A percentile compares a stretch with the other conserved stretches of the same genome.
These are phyloP conservation scores for Malurus leucopterus DNA, from an alignment of 2,797 vertebrate species.

Conservation along the genomic window DNA sequence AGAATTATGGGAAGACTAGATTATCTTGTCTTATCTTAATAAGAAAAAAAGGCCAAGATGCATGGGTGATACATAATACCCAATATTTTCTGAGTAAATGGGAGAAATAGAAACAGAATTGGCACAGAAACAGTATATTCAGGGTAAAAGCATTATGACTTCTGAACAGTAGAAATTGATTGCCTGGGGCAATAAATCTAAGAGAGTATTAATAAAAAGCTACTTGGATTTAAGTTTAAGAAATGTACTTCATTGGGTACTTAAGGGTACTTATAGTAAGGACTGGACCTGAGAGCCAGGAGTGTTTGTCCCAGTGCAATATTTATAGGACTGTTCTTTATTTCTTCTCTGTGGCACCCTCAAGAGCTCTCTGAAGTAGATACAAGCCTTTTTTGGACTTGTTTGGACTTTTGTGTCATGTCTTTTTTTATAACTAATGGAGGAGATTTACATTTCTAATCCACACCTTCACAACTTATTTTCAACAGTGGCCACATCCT, in stretches of 20 bases:
- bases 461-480: background rate
- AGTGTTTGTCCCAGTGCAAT: background rate
- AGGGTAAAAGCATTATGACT: background rate
- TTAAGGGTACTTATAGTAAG: background rate
- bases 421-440: background rate
- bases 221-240: background rate
- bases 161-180: background rate
- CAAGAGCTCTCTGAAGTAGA: background rate
- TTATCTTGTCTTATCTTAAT: background rate
- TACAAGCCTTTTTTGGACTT: background rate
- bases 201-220: background rate
- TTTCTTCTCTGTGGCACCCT: background rate
- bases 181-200: background rate
- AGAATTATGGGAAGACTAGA: background rate
- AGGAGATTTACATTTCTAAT: background rate
- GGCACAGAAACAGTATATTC: background rate
- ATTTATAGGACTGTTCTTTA: background rate
- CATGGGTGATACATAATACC: background rate
- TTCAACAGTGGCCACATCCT: background rate
- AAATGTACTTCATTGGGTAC: background rate
- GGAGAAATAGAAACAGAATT: background rate
- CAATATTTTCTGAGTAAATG: background rate
- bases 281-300: background rate
- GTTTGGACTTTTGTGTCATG: rapidly evolving
- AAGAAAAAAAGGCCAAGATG: background rate